Evolutionary conservation across 2,888 invertebrate genomes (phyloP), one percentile per base, ranked within the genome.

Genomic region (Apodemia zela): DNA sequence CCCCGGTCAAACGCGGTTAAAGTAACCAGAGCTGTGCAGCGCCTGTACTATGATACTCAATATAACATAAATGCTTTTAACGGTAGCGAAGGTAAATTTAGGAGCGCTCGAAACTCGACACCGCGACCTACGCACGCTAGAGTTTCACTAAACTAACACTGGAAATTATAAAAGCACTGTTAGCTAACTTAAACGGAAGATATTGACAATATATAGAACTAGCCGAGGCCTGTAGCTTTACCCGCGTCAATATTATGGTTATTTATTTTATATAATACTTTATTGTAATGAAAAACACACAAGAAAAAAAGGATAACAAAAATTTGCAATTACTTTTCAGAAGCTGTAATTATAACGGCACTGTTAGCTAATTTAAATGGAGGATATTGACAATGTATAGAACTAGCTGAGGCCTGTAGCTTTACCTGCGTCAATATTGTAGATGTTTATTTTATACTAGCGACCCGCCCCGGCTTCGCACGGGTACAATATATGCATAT

Each of bases 11-110:
- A 60, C 64, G 47, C 62, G 64, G 58, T 18, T 51, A 35, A 38
- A 17, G 68, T 65, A 71, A 70, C 65, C 59, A 61, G 57, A 70
- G 63, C 73, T 72, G 68, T 65, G 68, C 73, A 75, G 75, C 79
- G 80, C 83, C 84, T 79, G 86, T 83, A 83, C 82, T 81, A 79
- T 81, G 87, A 84, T 84, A 89, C 82, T 82, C 82, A 85, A 85
- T 88, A 86, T 82, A 84, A 84, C 85, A 83, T 86, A 86, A 89
- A 89, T 83, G 89, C 89, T 89, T 89, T 89, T 89, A 89, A 88
- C 86, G 79, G 84, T 79, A 85, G 85, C 82, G 77, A 87, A 89
- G 87, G 89, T 89, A 90, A 89, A 90, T 89, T 89, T 90, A 90
- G 89, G 89, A 89, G 89, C 85, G 89, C 75, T 84, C 79, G 88